phyloP scores from a whole-genome alignment of 53 echinoderm and acorn worm species.

The Holothuria scabra region DNA sequence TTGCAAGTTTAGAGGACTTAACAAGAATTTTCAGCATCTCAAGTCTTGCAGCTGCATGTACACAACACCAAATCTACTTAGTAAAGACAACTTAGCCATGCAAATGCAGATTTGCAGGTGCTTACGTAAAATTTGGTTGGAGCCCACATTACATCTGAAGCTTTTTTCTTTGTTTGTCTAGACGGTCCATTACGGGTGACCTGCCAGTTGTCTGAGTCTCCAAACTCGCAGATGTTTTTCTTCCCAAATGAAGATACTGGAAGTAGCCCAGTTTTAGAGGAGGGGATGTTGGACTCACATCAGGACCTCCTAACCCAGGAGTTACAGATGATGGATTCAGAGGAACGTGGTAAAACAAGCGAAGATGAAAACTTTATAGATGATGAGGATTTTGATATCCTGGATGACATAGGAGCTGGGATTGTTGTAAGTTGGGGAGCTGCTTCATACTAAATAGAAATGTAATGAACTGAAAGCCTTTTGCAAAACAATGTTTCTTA shows the following conservation, averaged over 20 bases:
- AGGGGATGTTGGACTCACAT: constrained; percentile 14
- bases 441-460: no score
- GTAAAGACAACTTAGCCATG: no score
- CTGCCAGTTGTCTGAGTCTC: constrained; percentile 57
- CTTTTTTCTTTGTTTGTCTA: neutral
- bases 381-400: constrained; percentile 93
- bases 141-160: neutral
- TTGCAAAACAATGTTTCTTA: no score
- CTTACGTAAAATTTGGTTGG: no score
- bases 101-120: no score
- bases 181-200: constrained; percentile 53
- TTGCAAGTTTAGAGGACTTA: no score
- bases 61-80: no score
- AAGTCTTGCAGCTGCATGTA: no score
- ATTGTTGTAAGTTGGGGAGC: constrained; percentile 58
- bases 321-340: constrained; percentile 35
- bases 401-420: constrained; percentile 94
- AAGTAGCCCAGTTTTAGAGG: neutral
- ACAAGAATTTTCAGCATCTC: no score
- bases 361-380: constrained; percentile 62
- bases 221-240: constrained; percentile 69
- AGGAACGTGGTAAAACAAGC: constrained; percentile 3
- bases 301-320: constrained; percentile 28
- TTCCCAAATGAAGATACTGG: constrained; percentile 74
- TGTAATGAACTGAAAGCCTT: no score